These are phyloP conservation scores for Rhopalosiphum padi DNA, from an alignment of 1,140 invertebrate genomes.

Conservation along the genomic window DNA sequence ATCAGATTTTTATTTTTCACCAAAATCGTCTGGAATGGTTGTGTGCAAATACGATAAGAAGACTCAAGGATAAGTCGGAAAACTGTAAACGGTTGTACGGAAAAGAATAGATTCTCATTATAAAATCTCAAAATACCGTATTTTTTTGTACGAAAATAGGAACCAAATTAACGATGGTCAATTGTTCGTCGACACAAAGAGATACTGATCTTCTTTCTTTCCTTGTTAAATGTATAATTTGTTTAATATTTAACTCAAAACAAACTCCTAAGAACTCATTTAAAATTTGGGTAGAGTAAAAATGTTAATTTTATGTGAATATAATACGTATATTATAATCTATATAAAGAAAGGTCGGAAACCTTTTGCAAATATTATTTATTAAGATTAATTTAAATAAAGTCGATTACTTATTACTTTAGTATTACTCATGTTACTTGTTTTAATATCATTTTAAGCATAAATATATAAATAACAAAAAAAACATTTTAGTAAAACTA, in stretches of 20 bases:
- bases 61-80: neutral
- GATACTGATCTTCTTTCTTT: neutral
- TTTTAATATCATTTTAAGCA: neutral
- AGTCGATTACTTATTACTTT: neutral
- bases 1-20: conserved; percentile 15
- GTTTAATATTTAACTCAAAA: neutral
- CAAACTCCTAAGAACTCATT: neutral
- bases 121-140: conserved; percentile 2
- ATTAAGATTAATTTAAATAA: neutral
- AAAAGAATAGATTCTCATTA: conserved; percentile 31
- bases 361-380: neutral
- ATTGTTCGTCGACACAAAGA: neutral
- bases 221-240: neutral
- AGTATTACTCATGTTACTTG: neutral
- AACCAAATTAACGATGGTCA: neutral
- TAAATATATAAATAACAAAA: neutral
- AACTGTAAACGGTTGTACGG: neutral
- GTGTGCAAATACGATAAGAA: conserved; percentile 36
- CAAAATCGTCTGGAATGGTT: neutral
- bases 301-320: neutral
- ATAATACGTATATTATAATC: neutral
- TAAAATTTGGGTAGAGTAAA: neutral
- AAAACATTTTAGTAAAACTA: neutral
- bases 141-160: neutral
- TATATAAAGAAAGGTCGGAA: neutral